These are phyloP conservation scores for Hemibagrus guttatus DNA, from an alignment of 2,797 vertebrate genomes.

Conservation along the genomic window DNA sequence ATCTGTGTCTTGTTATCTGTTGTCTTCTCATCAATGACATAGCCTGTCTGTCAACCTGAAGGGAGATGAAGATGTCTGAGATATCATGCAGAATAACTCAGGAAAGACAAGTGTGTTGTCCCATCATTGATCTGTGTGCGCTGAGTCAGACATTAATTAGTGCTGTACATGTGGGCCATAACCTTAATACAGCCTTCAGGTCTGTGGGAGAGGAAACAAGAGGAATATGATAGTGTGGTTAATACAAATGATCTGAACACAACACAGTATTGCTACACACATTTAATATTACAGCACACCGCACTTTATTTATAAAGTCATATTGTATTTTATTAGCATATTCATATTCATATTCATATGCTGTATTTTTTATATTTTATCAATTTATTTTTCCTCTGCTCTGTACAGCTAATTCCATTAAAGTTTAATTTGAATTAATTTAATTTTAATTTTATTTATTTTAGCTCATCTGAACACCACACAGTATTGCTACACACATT, in stretches of 20 bases:
- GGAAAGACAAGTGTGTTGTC: not conserved
- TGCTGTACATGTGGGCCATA: conserved; percentile 18
- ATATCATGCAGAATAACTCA: conserved; percentile 23
- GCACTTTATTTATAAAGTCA: no score
- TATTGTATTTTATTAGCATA: no score
- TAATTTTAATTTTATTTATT: not conserved
- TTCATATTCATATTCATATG: no score
- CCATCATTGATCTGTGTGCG: conserved; percentile 4
- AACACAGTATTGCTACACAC: not conserved
- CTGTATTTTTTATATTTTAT: no score
- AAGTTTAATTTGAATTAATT: no score
- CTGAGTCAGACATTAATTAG: conserved; percentile 5
- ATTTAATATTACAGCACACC: not conserved
- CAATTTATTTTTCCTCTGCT: no score
- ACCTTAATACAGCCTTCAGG: conserved; percentile 8
- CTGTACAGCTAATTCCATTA: no score
- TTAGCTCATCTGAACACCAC: not conserved
- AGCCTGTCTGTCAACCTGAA: conserved; percentile 29
- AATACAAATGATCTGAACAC: not conserved
- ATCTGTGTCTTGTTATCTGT: conserved; percentile 27
- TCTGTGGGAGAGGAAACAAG: not conserved
- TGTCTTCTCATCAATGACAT: conserved; percentile 35
- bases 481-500: not conserved
- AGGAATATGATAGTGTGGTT: not conserved
- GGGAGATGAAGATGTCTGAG: conserved; percentile 26